Evolutionary conservation across 2,113 vertebrate genomes (phyloP), one percentile per base, ranked within the genome.

Genomic region (Halcyon malimbica): DNA sequence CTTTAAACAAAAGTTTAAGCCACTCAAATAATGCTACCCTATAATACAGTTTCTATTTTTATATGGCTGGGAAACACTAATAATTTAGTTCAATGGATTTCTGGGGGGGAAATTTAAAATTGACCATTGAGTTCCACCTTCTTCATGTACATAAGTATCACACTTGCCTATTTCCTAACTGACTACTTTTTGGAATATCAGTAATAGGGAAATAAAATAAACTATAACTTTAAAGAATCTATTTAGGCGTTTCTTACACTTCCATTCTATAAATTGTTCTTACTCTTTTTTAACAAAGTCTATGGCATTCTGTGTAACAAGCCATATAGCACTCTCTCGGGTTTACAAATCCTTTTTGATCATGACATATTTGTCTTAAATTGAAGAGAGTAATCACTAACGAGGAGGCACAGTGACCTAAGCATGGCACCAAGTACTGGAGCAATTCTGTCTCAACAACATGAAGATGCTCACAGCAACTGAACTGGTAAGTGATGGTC

Each of bases 381-480:
- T 75, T 73, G 69, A 71, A 41, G 54, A 93, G 35, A 82, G 16
- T 33, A 77, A 80, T 42, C 50, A 73, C 56, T 65, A 78, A 73
- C 51, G 84, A 94, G 87, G 94, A 97, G 68, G 83, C 91, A 95
- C 29, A 75, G 62, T 74, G 89, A 97, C 82, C 80, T 56, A 73
- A 73, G 29, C 89, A 53, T 1, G 7, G 60, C 94, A 29, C 46
- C 51, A 80, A 54, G 93, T 46, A 53, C 88, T 94, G 83, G 78
- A 94, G 92, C 86, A 62, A 10, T 86, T 96, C 84, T 48, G 31
- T n/a, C 88, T 71, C 92, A 86, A 48, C 56, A 92, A 51, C 77
- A 68, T 33, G 12, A 35, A 71, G 85, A 80, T 15, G 93, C 48
- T 93, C 73, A 84, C 13, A 77, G 46, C n/a, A 53, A 87, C 85